Evolutionary conservation across 2,113 vertebrate species (phyloP).

Genomic region (Bos taurus): DNA sequence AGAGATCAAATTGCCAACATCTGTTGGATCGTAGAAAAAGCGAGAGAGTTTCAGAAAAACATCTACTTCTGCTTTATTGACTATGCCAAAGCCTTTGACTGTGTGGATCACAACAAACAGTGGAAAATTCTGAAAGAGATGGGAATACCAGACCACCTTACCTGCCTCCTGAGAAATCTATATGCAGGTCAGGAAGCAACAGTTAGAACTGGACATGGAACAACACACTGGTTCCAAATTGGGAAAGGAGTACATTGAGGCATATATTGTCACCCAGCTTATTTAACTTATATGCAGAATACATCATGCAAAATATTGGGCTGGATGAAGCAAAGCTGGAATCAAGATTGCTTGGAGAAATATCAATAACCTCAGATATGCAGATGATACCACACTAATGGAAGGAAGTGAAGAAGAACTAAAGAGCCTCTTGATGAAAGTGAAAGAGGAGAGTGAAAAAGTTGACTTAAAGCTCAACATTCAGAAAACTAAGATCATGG

Average conservation of each 20-base stretch:
- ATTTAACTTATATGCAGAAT: background rate
- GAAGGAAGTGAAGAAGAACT: background rate
- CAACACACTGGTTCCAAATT: background rate
- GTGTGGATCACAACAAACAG: too few relatives aligned
- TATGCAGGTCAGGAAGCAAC: background rate
- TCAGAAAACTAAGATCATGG: background rate
- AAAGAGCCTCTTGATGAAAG: background rate
- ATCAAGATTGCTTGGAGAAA: background rate
- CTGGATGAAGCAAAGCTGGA: background rate
- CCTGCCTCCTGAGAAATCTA: background rate
- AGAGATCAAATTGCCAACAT: background rate
- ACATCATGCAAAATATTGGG: background rate
- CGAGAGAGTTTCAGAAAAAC: too few relatives aligned
- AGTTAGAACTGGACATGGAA: background rate
- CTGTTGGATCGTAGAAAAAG: too few relatives aligned
- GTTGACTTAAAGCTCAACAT: background rate
- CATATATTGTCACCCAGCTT: background rate
- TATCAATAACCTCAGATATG: background rate
- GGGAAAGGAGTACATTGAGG: background rate
- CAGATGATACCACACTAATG: background rate
- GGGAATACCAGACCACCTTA: too few relatives aligned
- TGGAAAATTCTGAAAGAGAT: background rate
- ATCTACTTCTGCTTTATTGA: background rate
- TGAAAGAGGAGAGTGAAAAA: background rate
- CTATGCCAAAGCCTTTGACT: background rate